phyloP scores from a whole-genome alignment of 2,888 invertebrate genomes.

The Sylvicola fuscatus region DNA sequence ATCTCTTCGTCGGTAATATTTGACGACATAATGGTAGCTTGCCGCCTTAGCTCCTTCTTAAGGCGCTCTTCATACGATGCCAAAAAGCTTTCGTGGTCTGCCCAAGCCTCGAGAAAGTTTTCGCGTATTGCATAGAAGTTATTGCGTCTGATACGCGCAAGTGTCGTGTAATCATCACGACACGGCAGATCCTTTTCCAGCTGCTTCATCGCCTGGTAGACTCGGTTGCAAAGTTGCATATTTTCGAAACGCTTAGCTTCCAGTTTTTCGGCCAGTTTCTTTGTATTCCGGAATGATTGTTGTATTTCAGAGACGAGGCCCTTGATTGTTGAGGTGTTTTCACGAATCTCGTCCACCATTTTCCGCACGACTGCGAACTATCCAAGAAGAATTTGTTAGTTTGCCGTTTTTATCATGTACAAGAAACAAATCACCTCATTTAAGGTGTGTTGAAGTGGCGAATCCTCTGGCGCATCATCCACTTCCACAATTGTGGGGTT shows the following conservation, averaged over 20 bases:
- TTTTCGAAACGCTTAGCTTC: conserved; percentile 1
- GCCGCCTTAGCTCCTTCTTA: conserved; percentile 22
- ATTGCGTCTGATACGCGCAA: conserved; percentile 23
- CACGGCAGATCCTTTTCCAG: conserved; percentile 19
- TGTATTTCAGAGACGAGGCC: not conserved
- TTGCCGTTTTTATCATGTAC: too few species aligned
- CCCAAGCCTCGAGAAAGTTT: conserved; percentile 22
- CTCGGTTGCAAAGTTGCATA: conserved; percentile 3
- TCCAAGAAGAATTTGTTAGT: not conserved
- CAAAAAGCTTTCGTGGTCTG: conserved; percentile 20
- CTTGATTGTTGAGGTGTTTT: conserved; percentile 2
- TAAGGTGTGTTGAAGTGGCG: too few species aligned
- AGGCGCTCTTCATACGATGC: conserved; percentile 21
- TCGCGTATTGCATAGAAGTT: conserved; percentile 23
- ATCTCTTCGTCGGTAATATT: conserved; percentile 25
- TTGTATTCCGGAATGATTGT: too few species aligned
- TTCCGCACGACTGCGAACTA: conserved; percentile 2
- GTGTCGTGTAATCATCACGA: conserved; percentile 19
- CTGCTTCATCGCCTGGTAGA: conserved; percentile 15
- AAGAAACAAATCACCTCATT: too few species aligned
- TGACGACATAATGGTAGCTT: conserved; percentile 19
- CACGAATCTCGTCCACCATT: conserved; percentile 1
- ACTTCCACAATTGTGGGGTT: too few species aligned
- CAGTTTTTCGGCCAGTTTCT: not conserved
- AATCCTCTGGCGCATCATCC: too few species aligned